phyloP scores from a whole-genome alignment of 2,113 vertebrate species.

The Zapus hudsonius region DNA sequence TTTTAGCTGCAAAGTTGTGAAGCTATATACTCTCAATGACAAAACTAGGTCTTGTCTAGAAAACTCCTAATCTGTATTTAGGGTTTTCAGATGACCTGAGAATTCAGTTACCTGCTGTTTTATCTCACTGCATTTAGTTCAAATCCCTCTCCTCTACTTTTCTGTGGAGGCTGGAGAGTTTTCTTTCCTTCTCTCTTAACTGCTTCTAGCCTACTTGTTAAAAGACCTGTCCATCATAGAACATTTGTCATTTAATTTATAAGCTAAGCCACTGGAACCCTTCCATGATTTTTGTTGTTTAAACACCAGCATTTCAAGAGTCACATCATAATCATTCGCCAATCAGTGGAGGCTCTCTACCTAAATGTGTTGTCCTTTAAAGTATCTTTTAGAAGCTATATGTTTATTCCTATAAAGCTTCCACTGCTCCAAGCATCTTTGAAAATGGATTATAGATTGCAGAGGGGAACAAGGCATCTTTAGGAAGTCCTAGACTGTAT shows the following conservation, averaged over 20 bases:
- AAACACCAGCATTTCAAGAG: slow-evolving; percentile 20
- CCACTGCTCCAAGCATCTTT: neutral
- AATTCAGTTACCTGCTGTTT: neutral
- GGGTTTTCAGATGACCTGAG: slow-evolving; percentile 35
- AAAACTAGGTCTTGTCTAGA: neutral
- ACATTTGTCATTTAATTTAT: slow-evolving; percentile 30
- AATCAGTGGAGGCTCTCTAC: neutral
- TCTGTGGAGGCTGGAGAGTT: neutral
- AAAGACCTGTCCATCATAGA: slow-evolving; percentile 25
- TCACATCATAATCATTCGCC: slow-evolving; percentile 23
- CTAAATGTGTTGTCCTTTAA: slow-evolving; percentile 34
- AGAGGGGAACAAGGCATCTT: neutral
- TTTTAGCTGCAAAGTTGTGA: neutral
- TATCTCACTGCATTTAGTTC: neutral
- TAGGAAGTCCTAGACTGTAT: neutral
- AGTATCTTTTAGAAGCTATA: neutral
- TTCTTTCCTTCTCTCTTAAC: neutral
- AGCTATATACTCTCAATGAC: slow-evolving; percentile 28
- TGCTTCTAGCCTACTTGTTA: neutral
- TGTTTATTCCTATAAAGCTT: neutral
- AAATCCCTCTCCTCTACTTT: neutral
- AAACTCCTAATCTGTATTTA: slow-evolving; percentile 2
- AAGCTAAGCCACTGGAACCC: neutral
- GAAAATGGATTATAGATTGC: slow-evolving; percentile 22
- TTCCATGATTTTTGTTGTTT: slow-evolving; percentile 9